These are phyloP conservation scores for Himalopsyche phryganea DNA, from an alignment of 1,140 invertebrate species.

Conservation along the genomic window DNA sequence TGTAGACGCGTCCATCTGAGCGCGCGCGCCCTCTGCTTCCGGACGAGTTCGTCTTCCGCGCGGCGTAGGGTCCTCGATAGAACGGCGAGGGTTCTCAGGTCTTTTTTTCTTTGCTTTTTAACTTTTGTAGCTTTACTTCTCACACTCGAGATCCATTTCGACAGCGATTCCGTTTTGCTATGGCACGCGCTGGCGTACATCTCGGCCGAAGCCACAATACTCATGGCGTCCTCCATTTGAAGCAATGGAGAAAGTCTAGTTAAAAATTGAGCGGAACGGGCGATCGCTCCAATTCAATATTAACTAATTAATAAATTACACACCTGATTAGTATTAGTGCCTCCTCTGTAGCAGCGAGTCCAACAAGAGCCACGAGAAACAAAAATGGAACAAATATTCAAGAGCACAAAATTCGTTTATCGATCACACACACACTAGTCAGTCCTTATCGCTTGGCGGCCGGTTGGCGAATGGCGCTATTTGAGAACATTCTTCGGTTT, in stretches of 20 bases:
- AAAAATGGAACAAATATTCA: no score
- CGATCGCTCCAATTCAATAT: no score
- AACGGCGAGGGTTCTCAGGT: slow-evolving; percentile 19
- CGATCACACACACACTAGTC: background rate
- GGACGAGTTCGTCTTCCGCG: slow-evolving; percentile 24
- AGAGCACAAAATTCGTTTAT: no score
- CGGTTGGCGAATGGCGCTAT: slow-evolving; percentile 9
- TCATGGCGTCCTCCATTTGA: background rate
- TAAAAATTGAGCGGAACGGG: no score
- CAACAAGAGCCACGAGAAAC: background rate
- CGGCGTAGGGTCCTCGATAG: slow-evolving; percentile 12
- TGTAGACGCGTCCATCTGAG: slow-evolving; percentile 20
- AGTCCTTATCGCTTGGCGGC: background rate
- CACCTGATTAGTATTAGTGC: slow-evolving; percentile 24
- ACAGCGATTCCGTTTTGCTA: slow-evolving; percentile 21
- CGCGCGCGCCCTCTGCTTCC: slow-evolving; percentile 23
- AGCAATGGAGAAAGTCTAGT: no score
- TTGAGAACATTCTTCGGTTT: background rate
- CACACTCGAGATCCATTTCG: slow-evolving; percentile 28
- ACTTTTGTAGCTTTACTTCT: slow-evolving; percentile 15
- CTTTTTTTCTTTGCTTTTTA: slow-evolving; percentile 8
- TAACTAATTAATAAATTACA: slow-evolving; percentile 3
- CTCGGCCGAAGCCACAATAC: background rate
- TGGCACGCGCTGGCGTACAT: slow-evolving; percentile 2
- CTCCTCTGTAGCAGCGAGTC: slow-evolving; percentile 9